Conservation (phyloP, 2,113 vertebrate genomes). For the Chascanopsetta lugubris region DNA sequence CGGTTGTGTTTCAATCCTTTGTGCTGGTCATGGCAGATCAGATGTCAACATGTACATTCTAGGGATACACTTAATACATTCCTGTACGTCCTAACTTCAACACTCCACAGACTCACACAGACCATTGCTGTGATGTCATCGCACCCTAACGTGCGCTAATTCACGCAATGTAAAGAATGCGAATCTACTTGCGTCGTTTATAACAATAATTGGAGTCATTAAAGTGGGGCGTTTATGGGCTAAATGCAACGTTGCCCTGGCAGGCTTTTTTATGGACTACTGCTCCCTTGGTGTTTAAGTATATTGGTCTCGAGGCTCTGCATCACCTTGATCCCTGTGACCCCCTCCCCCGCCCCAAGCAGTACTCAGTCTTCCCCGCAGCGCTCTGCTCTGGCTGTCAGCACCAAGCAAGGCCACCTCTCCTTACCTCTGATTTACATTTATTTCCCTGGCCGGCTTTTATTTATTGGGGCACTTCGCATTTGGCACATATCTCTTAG, state of each 20-base stretch:
- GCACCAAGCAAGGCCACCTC: constrained; percentile 69
- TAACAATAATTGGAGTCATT: constrained; percentile 73
- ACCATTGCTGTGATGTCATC: constrained; percentile 38
- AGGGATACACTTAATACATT: background rate
- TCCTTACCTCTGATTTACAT: constrained; percentile 81
- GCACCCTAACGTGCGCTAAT: constrained; percentile 32
- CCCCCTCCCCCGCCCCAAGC: constrained; percentile 60
- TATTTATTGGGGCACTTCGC: constrained; percentile 83
- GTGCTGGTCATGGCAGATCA: constrained; percentile 36
- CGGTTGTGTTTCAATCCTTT: constrained; percentile 35
- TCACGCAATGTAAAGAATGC: constrained; percentile 51
- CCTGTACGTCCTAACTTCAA: constrained; percentile 12
- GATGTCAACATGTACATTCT: constrained; percentile 30
- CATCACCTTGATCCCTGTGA: constrained; percentile 81
- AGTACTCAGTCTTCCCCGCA: constrained; percentile 71
- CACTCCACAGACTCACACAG: constrained; percentile 20
- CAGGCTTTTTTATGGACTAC: constrained; percentile 76
- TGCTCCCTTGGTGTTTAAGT: constrained; percentile 75
- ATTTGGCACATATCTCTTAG: constrained; percentile 79
- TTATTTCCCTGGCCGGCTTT: constrained; percentile 77
- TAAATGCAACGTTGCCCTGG: constrained; percentile 64
- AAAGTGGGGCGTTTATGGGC: constrained; percentile 68
- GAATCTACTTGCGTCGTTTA: constrained; percentile 61
- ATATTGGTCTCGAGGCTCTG: constrained; percentile 73
- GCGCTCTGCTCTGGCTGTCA: constrained; percentile 62